phyloP scores from a whole-genome alignment of 2,888 invertebrate species.

The Corythucha ciliata region DNA sequence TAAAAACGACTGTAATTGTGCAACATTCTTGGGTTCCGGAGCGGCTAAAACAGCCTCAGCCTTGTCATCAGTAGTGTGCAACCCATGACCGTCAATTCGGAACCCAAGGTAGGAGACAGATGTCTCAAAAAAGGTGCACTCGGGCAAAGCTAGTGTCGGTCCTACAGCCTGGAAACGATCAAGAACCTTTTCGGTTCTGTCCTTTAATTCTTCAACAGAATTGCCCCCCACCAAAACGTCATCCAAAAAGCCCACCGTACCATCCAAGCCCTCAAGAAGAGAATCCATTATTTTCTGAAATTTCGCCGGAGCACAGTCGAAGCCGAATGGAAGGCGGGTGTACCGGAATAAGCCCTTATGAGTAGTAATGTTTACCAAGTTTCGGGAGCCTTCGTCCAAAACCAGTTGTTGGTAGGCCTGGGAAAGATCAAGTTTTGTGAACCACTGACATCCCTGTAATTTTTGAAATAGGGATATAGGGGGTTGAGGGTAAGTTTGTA shows the following conservation, averaged over 20 bases:
- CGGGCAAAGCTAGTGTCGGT: background rate
- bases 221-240: slow-evolving; percentile 34
- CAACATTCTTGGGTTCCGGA: slow-evolving; percentile 8
- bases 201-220: slow-evolving; percentile 18
- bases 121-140: slow-evolving; percentile 2
- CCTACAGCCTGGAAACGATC: slow-evolving; percentile 1
- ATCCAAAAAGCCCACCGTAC: slow-evolving; percentile 19
- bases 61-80: slow-evolving; percentile 18
- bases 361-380: slow-evolving; percentile 39
- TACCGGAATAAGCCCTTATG: slow-evolving; percentile 38
- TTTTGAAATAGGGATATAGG: slow-evolving; percentile 14
- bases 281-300: slow-evolving; percentile 25
- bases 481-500: slow-evolving; percentile 19
- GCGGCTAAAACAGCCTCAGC: background rate
- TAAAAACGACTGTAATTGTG: slow-evolving; percentile 8
- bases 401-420: slow-evolving; percentile 28
- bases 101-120: slow-evolving; percentile 4
- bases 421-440: slow-evolving; percentile 23
- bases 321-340: slow-evolving; percentile 35
- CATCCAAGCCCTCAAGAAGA: slow-evolving; percentile 15
- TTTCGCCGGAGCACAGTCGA: slow-evolving; percentile 32
- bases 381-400: slow-evolving; percentile 38
- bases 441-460: slow-evolving; percentile 30
- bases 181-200: background rate
- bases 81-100: slow-evolving; percentile 13